Evolutionary conservation across 2,888 invertebrate genomes (phyloP).

Genomic region (Altica lythri): DNA sequence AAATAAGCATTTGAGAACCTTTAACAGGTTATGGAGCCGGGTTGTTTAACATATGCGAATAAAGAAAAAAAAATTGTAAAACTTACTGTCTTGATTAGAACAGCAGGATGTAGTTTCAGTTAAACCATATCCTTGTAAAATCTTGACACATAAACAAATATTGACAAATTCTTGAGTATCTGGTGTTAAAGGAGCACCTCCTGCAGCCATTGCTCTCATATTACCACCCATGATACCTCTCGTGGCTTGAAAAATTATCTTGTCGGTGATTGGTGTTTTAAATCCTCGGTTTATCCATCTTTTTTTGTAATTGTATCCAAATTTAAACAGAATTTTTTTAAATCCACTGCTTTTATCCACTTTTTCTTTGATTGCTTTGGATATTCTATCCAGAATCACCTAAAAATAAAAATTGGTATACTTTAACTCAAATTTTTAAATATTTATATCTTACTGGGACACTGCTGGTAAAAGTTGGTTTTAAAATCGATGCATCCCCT

Average conservation of each 20-base stretch:
- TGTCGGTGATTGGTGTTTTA: constrained; percentile 76
- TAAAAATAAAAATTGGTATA: too few species aligned
- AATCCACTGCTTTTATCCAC: constrained; percentile 80
- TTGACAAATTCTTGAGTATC: constrained; percentile 94
- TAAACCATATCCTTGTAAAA: constrained; percentile 93
- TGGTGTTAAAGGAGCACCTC: constrained; percentile 93
- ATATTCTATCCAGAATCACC: constrained; percentile 95
- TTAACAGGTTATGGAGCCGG: too few species aligned
- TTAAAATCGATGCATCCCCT: constrained; percentile 36
- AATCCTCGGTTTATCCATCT: constrained; percentile 84
- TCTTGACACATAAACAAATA: constrained; percentile 85
- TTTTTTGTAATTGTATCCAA: constrained; percentile 91
- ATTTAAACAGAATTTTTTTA: constrained; percentile 84
- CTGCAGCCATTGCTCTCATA: constrained; percentile 84
- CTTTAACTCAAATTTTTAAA: too few species aligned
- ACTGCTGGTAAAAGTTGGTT: constrained; percentile 38
- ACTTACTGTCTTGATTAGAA: constrained; percentile 76
- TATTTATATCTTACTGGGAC: constrained; percentile 40
- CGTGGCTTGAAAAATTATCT: constrained; percentile 63
- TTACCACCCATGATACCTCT: constrained; percentile 79
- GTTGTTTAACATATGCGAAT: too few species aligned
- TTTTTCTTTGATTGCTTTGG: constrained; percentile 94
- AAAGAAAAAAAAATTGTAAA: too few species aligned
- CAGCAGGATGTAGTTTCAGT: constrained; percentile 97
- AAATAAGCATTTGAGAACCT: too few species aligned